Percentiles rank a stretch among this genome's conserved stretches.
phyloP scores from a whole-genome alignment of 2,113 vertebrate species.

The Cairina moschata region DNA sequence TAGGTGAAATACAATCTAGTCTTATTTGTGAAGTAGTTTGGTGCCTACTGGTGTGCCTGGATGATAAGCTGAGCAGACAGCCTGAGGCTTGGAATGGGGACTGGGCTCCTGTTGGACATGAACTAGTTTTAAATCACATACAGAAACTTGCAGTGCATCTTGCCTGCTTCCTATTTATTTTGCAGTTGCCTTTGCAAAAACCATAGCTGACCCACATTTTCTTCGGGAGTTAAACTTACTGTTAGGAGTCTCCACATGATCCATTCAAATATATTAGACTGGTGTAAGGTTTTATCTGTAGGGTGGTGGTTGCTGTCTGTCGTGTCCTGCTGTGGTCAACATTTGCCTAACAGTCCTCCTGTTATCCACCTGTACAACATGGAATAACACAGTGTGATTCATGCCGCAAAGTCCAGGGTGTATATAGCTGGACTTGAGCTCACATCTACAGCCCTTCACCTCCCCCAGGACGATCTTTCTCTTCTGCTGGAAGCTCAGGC shows the following conservation, averaged over 20 bases:
- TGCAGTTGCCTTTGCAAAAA: not conserved
- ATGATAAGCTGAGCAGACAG: not conserved
- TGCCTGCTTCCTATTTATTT: not conserved
- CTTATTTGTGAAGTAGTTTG: not conserved
- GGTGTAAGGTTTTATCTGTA: not conserved
- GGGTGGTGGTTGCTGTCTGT: not conserved
- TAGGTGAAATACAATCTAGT: not conserved
- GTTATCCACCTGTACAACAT: not conserved
- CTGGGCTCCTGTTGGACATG: not conserved
- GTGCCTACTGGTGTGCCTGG: not conserved
- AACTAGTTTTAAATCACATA: not conserved
- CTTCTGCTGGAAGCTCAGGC: not conserved
- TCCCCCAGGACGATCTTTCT: not conserved
- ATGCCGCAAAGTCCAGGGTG: not conserved
- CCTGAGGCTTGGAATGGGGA: not conserved
- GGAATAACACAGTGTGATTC: not conserved
- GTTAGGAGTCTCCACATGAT: not conserved
- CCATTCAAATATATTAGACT: not conserved
- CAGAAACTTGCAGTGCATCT: not conserved
- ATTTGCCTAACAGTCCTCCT: not conserved
- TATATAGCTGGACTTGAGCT: not conserved
- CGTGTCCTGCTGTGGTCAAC: not conserved
- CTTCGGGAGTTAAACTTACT: not conserved
- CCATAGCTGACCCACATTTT: not conserved
- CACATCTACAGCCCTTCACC: rapidly evolving